Conservation (phyloP, 2,797 vertebrate species). For the Crocidura indochinensis region DNA sequence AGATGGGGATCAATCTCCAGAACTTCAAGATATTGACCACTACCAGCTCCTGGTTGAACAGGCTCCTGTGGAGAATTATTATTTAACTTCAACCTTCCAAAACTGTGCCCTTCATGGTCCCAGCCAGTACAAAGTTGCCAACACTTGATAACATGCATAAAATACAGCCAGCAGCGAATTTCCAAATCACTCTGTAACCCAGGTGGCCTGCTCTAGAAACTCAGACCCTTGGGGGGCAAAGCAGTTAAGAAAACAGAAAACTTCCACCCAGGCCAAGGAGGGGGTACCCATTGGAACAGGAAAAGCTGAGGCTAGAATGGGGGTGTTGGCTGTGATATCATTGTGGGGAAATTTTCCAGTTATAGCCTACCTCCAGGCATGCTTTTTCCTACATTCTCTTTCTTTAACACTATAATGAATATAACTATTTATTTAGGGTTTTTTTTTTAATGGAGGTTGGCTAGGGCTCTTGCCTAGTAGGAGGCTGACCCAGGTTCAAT, state of each 20-base stretch:
- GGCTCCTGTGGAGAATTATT: constrained; percentile 61
- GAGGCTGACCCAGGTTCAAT: no score
- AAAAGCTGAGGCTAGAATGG: neutral
- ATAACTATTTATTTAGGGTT: no score
- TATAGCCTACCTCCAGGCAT: neutral
- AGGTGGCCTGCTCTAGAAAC: neutral
- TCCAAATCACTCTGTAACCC: constrained; percentile 24
- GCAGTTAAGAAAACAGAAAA: neutral
- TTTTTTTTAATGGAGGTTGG: neutral
- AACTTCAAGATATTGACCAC: no score
- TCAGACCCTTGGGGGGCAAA: neutral
- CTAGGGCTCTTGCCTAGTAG: no score
- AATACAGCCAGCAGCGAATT: constrained; percentile 63
- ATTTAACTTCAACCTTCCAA: constrained; percentile 75
- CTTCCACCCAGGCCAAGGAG: neutral
- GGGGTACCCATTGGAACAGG: neutral
- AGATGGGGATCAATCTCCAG: neutral
- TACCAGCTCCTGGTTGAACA: neutral
- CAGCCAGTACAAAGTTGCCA: constrained; percentile 14
- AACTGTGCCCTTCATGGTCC: constrained; percentile 74
- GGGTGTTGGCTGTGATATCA: no score
- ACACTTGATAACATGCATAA: constrained; percentile 22
- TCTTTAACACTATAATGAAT: neutral
- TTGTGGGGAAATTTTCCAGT: neutral
- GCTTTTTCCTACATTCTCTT: neutral